These are phyloP conservation scores for Dendrocincla fuliginosa DNA, from an alignment of 2,797 vertebrate genomes.

Conservation along the genomic window DNA sequence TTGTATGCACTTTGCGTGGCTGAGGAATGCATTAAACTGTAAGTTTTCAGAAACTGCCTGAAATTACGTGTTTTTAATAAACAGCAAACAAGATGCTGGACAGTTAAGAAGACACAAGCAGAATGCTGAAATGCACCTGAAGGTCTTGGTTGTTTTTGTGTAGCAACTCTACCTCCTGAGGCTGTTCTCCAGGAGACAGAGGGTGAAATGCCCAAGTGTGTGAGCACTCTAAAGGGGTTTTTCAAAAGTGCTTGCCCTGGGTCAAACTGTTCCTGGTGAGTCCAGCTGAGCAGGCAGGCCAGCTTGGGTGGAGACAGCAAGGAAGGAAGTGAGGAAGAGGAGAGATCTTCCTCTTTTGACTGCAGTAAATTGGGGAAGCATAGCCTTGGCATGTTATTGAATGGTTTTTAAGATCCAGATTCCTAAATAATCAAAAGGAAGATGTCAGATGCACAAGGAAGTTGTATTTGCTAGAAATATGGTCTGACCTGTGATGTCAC, in stretches of 20 bases:
- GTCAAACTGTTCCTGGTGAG: neutral
- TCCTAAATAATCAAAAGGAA: neutral
- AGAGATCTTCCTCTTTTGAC: neutral
- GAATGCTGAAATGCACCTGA: neutral
- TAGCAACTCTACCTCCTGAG: neutral
- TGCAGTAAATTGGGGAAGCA: neutral
- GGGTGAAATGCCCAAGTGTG: neutral
- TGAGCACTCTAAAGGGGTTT: neutral
- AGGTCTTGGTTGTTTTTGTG: neutral
- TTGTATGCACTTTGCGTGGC: neutral
- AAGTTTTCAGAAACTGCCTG: neutral
- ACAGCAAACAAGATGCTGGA: neutral
- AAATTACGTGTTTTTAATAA: neutral
- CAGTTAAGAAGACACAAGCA: neutral
- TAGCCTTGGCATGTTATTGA: neutral
- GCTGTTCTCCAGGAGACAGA: neutral
- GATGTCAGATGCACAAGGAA: accelerated
- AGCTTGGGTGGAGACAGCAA: neutral
- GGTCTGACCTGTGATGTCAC: neutral
- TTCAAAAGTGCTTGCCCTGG: neutral
- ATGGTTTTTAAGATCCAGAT: neutral
- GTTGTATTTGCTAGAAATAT: neutral
- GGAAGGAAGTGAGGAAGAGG: neutral
- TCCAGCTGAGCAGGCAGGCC: neutral
- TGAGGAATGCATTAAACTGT: neutral